Evolutionary conservation across 2,113 vertebrate species (phyloP).

Genomic region (Sceloporus tristichus): DNA sequence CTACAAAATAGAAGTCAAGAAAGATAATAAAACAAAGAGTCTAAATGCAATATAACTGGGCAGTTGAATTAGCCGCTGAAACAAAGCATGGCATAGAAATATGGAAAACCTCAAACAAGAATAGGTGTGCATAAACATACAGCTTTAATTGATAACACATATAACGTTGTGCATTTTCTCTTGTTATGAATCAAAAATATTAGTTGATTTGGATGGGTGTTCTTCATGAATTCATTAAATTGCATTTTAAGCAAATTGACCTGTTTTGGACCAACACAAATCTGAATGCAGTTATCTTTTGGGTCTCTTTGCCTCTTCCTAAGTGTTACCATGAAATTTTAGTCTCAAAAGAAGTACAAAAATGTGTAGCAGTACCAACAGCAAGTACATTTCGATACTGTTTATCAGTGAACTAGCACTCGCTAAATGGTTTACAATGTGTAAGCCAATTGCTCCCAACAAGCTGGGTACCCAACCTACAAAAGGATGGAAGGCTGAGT

Average conservation of each 20-base stretch:
- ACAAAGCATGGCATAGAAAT: background rate
- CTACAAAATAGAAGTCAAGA: constrained; percentile 70
- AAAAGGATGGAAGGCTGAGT: no score
- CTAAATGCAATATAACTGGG: background rate
- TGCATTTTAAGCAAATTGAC: background rate
- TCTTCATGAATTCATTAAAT: background rate
- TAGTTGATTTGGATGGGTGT: background rate
- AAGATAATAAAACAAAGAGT: background rate
- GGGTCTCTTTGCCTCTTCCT: background rate
- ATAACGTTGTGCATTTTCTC: background rate
- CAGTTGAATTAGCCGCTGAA: background rate
- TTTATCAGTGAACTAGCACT: no score
- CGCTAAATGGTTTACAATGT: no score
- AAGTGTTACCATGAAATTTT: background rate
- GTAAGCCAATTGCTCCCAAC: no score
- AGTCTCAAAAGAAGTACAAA: no score
- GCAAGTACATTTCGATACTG: no score
- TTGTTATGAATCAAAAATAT: background rate
- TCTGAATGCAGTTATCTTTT: background rate
- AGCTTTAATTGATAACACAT: no score
- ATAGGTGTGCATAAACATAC: background rate
- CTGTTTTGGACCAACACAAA: background rate
- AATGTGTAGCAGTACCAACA: no score
- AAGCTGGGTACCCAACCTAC: no score
- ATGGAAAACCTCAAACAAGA: background rate